Conservation (phyloP, 2,888 invertebrate genomes). For the Drosophila kanekoi region DNA sequence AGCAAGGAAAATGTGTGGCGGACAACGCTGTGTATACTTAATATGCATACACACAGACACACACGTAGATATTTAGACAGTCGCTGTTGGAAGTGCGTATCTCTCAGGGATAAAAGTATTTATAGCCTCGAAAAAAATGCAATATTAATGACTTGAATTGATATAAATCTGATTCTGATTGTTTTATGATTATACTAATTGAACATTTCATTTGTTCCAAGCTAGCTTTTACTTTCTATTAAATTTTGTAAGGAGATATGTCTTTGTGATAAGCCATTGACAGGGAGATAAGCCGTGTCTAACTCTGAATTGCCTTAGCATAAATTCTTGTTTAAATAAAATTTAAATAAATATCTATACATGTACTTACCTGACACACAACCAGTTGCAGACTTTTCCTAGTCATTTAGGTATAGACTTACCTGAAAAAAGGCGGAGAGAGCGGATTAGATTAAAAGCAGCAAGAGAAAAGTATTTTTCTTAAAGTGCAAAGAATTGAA, state of each 20-base stretch:
- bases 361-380: no score
- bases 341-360: no score
- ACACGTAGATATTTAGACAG: slow-evolving; percentile 3
- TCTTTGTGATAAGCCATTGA: no score
- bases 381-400: no score
- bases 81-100: background rate
- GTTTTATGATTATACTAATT: slow-evolving; percentile 7
- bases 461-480: no score
- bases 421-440: no score
- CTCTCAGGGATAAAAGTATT: slow-evolving; percentile 7
- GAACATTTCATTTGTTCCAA: background rate
- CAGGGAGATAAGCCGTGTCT: no score
- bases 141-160: slow-evolving; percentile 24
- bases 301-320: no score
- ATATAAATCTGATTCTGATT: slow-evolving; percentile 31
- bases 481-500: no score
- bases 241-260: background rate
- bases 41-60: slow-evolving; percentile 23
- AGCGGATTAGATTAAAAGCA: no score
- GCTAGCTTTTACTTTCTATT: background rate
- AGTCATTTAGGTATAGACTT: no score
- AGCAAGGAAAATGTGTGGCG: slow-evolving; percentile 1
- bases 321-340: no score
- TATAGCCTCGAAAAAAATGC: slow-evolving; percentile 10
- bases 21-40: slow-evolving; percentile 44